phyloP scores from a whole-genome alignment of 1,140 invertebrate genomes.

The Zaprionus camerounensis region DNA sequence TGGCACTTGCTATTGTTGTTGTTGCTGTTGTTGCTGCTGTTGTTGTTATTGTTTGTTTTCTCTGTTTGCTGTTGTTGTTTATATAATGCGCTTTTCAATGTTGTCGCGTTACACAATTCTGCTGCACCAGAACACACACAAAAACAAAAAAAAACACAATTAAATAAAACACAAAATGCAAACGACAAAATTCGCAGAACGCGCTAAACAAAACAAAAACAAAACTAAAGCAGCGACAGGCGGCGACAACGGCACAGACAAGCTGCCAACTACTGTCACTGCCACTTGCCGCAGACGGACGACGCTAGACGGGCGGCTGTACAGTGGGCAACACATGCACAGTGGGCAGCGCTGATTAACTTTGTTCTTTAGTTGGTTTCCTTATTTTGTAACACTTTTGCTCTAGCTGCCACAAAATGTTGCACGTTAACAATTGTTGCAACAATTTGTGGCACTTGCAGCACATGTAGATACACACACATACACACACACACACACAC shows the following conservation, averaged over 20 bases:
- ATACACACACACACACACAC: constrained; percentile 10
- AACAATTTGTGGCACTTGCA: constrained; percentile 40
- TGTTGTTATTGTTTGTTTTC: constrained; percentile 17
- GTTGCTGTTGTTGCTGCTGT: constrained; percentile 17
- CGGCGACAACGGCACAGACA: neutral
- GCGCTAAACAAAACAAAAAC: constrained; percentile 3
- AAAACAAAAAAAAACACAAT: neutral
- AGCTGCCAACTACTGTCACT: neutral
- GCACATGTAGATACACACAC: constrained; percentile 36
- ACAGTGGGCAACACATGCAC: constrained; percentile 2
- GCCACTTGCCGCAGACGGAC: neutral
- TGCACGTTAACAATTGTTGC: constrained; percentile 9
- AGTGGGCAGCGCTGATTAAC: neutral
- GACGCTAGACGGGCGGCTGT: neutral
- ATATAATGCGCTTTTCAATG: constrained; percentile 43
- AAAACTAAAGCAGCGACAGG: neutral
- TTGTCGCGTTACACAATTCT: constrained; percentile 28
- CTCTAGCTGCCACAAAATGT: constrained; percentile 27
- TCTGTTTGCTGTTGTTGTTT: constrained; percentile 35
- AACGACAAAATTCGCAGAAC: neutral
- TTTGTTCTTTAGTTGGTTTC: constrained; percentile 6
- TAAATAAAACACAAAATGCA: neutral
- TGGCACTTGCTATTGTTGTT: constrained; percentile 9
- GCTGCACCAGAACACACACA: neutral
- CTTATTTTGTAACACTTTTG: constrained; percentile 53